Evolutionary conservation across 2,888 invertebrate genomes (phyloP).

Genomic region (Tipula unca): DNA sequence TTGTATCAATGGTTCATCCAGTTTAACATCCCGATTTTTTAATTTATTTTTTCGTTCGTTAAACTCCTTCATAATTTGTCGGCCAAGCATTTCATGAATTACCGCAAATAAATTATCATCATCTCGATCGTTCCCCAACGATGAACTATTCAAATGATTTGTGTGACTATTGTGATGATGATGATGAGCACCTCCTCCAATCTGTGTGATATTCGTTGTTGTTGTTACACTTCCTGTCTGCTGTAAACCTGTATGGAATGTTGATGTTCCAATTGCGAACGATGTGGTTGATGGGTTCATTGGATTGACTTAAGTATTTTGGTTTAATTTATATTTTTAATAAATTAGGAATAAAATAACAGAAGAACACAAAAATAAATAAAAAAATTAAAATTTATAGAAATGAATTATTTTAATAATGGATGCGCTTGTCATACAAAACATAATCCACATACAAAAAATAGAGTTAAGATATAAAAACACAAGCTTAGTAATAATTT

Average conservation of each 20-base stretch:
- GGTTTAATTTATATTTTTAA: background rate
- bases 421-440: background rate
- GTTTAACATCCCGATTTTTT: background rate
- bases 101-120: constrained; percentile 24
- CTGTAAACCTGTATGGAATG: background rate
- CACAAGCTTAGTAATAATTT: background rate
- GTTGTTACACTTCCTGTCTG: background rate
- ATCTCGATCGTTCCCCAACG: background rate
- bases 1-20: background rate
- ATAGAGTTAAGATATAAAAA: background rate
- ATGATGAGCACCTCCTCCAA: background rate
- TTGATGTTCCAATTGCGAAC: background rate
- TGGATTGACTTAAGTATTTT: background rate
- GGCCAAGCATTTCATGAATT: constrained; percentile 34
- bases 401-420: background rate
- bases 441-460: background rate
- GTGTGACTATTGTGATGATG: background rate
- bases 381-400: background rate
- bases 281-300: background rate
- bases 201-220: background rate
- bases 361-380: background rate
- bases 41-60: constrained; percentile 23
- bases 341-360: background rate
- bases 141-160: background rate
- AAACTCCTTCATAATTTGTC: constrained; percentile 34